Evolutionary conservation across 2,113 vertebrate species (phyloP).

Genomic region (Sylvilagus bachmani): DNA sequence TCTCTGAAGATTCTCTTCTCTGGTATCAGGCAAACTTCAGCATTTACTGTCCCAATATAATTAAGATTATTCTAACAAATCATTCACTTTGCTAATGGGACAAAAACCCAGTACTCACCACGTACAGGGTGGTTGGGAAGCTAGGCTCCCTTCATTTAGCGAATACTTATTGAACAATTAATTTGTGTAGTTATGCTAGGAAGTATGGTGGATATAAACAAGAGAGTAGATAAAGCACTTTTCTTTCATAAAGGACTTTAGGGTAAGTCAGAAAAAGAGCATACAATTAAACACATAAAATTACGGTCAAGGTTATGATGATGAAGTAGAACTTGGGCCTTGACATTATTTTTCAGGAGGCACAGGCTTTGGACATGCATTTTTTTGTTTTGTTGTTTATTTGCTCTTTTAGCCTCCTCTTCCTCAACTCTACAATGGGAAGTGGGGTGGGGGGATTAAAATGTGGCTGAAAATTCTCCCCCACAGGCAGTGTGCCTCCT

Average conservation of each 20-base stretch:
- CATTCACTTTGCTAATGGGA: neutral
- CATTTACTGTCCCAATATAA: neutral
- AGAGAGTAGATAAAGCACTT: neutral
- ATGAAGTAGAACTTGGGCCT: neutral
- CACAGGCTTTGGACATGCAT: neutral
- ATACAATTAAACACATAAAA: neutral
- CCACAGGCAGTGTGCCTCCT: neutral
- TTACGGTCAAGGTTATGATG: neutral
- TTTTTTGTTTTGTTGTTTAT: neutral
- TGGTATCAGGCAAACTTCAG: neutral
- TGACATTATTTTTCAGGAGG: neutral
- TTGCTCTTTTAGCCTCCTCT: neutral
- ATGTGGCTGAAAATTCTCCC: neutral
- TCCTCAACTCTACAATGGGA: neutral
- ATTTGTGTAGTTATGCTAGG: neutral
- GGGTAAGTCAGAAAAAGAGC: neutral
- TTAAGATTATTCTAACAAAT: neutral
- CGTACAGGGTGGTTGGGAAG: neutral
- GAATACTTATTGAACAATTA: neutral
- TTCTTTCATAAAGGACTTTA: neutral
- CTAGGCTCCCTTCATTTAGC: neutral
- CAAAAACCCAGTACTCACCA: neutral
- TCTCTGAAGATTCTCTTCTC: constrained; percentile 17
- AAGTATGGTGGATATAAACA: neutral
- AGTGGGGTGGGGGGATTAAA: neutral